These are phyloP conservation scores for Drosophila monieri DNA, from an alignment of 2,888 invertebrate genomes.

Conservation along the genomic window DNA sequence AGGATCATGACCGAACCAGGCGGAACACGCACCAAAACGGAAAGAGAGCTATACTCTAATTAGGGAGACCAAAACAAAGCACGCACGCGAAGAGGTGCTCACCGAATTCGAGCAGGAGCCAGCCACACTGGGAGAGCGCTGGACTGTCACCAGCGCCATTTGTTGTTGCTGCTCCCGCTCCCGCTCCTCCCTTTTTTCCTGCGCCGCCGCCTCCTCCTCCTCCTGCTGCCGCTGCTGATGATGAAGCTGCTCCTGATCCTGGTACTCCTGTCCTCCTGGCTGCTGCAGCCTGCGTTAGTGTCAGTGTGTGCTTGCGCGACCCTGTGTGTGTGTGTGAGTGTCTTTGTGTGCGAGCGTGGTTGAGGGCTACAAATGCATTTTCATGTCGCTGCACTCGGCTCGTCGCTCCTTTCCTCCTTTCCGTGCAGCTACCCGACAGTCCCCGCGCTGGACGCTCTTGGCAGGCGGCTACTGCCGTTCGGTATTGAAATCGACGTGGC, in stretches of 20 bases:
- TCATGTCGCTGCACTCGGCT: constrained; percentile 69
- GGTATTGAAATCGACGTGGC: constrained; percentile 14
- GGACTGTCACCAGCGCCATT: constrained; percentile 90
- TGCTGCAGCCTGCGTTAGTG: constrained; percentile 47
- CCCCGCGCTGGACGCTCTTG: constrained; percentile 49
- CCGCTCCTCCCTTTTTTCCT: constrained; percentile 18
- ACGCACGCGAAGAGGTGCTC: constrained; percentile 57
- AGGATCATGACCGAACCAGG: constrained; percentile 56
- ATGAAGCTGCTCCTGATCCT: constrained; percentile 38
- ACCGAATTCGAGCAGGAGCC: constrained; percentile 85
- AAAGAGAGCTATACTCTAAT: constrained; percentile 49
- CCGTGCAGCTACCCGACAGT: constrained; percentile 5
- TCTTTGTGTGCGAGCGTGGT: constrained; percentile 43
- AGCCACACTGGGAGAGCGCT: constrained; percentile 89
- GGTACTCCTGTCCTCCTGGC: constrained; percentile 32
- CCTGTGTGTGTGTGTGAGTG: constrained; percentile 38
- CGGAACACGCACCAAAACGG: constrained; percentile 65
- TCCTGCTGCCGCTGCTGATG: constrained; percentile 19
- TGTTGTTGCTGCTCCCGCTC: constrained; percentile 49
- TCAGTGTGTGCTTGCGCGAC: constrained; percentile 20
- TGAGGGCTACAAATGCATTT: constrained; percentile 73
- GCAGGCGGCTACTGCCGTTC: constrained; percentile 45
- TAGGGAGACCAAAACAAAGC: constrained; percentile 69
- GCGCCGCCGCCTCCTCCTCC: constrained; percentile 14
- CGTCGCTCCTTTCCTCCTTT: constrained; percentile 42